Conservation (phyloP, 2,888 invertebrate species). For the Ditylenchus weischeri region DNA sequence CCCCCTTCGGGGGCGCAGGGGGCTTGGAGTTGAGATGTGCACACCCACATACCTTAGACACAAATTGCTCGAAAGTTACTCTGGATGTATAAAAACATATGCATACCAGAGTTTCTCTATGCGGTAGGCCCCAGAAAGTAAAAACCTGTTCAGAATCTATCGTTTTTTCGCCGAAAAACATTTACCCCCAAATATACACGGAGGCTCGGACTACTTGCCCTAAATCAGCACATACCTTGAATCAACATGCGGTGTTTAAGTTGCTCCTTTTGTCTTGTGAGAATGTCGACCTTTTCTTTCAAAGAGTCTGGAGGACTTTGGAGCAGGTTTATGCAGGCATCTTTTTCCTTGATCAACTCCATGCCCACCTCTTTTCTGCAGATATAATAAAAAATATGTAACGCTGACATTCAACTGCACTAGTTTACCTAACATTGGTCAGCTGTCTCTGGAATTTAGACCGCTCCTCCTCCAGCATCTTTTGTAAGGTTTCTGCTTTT, state of each 20-base stretch:
- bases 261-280: slow-evolving; percentile 71
- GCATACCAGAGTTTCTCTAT: too few species aligned
- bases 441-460: slow-evolving; percentile 73
- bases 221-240: background rate
- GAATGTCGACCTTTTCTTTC: slow-evolving; percentile 66
- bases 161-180: too few species aligned
- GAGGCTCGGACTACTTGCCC: too few species aligned
- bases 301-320: slow-evolving; percentile 72
- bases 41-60: too few species aligned
- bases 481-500: slow-evolving; percentile 11
- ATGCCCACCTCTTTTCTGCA: slow-evolving; percentile 78
- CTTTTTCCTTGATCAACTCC: slow-evolving; percentile 80
- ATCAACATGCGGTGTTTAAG: slow-evolving; percentile 69
- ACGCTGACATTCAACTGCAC: background rate
- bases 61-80: too few species aligned
- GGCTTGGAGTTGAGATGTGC: too few species aligned
- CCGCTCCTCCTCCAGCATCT: slow-evolving; percentile 64
- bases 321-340: slow-evolving; percentile 78
- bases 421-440: slow-evolving; percentile 73
- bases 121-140: too few species aligned
- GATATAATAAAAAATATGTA: slow-evolving; percentile 38
- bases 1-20: too few species aligned
- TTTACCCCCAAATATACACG: too few species aligned
- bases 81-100: too few species aligned
- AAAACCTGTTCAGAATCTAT: too few species aligned